Percentiles rank a stretch among this genome's conserved stretches.
Evolutionary conservation across 2,113 vertebrate species (phyloP).

Genomic region (Mormoops blainvillei): DNA sequence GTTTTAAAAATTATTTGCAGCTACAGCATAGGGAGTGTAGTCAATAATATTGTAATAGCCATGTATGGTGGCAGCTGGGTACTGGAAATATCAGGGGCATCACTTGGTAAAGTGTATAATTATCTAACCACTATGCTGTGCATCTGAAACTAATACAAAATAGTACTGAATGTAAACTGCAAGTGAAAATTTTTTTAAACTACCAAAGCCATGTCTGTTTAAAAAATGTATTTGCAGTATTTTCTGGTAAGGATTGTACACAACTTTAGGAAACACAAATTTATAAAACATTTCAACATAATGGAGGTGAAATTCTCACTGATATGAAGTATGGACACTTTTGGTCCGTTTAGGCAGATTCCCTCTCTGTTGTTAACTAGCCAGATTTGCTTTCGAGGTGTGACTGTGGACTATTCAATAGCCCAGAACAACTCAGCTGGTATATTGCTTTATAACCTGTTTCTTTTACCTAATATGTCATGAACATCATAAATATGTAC

Average conservation of each 20-base stretch:
- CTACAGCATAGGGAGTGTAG: background rate
- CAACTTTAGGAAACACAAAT: background rate
- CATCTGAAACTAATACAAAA: background rate
- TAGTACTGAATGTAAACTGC: background rate
- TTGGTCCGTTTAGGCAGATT: slow-evolving; percentile 81
- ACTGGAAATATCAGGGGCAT: background rate
- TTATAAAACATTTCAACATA: background rate
- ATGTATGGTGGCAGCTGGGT: too few species aligned
- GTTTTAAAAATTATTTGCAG: background rate
- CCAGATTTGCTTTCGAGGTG: slow-evolving; percentile 79
- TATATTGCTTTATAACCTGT: background rate
- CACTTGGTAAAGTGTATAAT: background rate
- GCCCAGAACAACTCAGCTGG: slow-evolving; percentile 78
- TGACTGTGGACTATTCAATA: slow-evolving; percentile 84
- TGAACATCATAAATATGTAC: background rate
- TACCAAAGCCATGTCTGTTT: background rate
- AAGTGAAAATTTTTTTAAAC: background rate
- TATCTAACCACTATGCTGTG: background rate
- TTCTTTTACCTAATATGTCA: background rate
- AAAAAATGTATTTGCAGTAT: background rate
- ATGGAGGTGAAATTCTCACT: slow-evolving; percentile 71
- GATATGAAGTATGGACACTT: slow-evolving; percentile 87
- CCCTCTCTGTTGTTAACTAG: slow-evolving; percentile 61
- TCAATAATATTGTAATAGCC: background rate
- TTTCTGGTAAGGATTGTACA: background rate